These are phyloP conservation scores for Patella depressa DNA, from an alignment of 2,888 invertebrate species.

Conservation along the genomic window DNA sequence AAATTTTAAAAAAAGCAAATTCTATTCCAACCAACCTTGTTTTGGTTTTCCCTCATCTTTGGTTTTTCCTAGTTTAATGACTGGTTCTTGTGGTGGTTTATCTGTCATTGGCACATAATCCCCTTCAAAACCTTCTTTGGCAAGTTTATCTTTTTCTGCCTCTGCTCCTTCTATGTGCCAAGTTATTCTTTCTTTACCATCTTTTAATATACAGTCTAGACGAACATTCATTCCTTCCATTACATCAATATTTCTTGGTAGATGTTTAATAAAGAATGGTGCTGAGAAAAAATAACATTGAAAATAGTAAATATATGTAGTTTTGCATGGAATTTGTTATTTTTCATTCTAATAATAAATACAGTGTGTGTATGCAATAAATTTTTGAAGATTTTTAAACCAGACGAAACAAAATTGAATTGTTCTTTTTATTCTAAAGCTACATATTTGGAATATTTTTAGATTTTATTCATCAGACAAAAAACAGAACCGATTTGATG, in stretches of 20 bases:
- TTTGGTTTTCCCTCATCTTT: neutral
- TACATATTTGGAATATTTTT: too few relatives aligned
- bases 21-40: neutral
- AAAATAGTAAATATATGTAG: neutral
- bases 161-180: slow-evolving; percentile 48
- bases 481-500: too few relatives aligned
- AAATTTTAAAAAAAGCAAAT: too few relatives aligned
- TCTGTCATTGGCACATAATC: slow-evolving; percentile 48
- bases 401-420: too few relatives aligned
- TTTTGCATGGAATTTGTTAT: too few relatives aligned
- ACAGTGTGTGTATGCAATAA: too few relatives aligned
- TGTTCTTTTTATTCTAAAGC: too few relatives aligned
- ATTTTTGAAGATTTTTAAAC: too few relatives aligned
- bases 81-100: slow-evolving; percentile 8
- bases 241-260: slow-evolving; percentile 61
- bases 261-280: slow-evolving; percentile 65
- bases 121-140: slow-evolving; percentile 55
- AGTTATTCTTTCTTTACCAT: slow-evolving; percentile 54
- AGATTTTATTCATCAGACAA: too few relatives aligned
- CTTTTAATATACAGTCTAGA: slow-evolving; percentile 83
- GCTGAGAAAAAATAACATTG: slow-evolving; percentile 39
- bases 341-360: too few relatives aligned
- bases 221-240: slow-evolving; percentile 64
- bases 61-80: neutral
- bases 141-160: slow-evolving; percentile 45